Evolutionary conservation across 2,113 vertebrate species (phyloP), one percentile per base, ranked within the genome.

Genomic region (Phylloscopus trochiloides): DNA sequence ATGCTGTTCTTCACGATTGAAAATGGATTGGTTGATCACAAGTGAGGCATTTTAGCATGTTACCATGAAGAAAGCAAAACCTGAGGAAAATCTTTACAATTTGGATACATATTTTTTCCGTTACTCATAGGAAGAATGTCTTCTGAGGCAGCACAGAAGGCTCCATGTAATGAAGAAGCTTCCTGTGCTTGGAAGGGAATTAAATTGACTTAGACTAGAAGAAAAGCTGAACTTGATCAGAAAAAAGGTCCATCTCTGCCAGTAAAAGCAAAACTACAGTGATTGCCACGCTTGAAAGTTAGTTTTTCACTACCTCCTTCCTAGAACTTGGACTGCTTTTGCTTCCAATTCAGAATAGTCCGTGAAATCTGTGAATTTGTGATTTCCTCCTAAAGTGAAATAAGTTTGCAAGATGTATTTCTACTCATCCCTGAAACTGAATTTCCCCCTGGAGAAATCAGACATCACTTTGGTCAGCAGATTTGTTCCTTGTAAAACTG

Each of bases 1-100:
- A 0, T 28, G 5, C 6, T 47, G 7, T 3, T 52, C 8, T 48
- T 70, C 10, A 6, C 2, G 9, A 43, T 2, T 65, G 31, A 36
- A n/a, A 80, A 10, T n/a, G 8, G 3, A 24, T 36, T 73, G 14
- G 6, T 57, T 36, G 14, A 34, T 32, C 36, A 4, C 1, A 0
- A 82, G 8, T 25, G 43, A 91, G 12, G 14, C 48, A 55, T 57
- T 59, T 59, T 28, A 40, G 8, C 1, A 4, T 2, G 9, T 12
- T 42, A 3, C 11, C 28, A 52, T 8, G 32, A 52, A 55, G 25
- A 34, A 77, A 57, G 62, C 1, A 32, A 54, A 58, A 29, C 12
- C 31, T 34, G 12, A 51, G 47, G 45, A 50, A 68, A 10, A 17
- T 2, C 7, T 70, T 32, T 40, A 24, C 7, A 54, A 9, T 63